A percentile compares a stretch with the other conserved stretches of the same genome.
phyloP scores from a whole-genome alignment of 2,797 vertebrate genomes.

The Poecilia wingei region DNA sequence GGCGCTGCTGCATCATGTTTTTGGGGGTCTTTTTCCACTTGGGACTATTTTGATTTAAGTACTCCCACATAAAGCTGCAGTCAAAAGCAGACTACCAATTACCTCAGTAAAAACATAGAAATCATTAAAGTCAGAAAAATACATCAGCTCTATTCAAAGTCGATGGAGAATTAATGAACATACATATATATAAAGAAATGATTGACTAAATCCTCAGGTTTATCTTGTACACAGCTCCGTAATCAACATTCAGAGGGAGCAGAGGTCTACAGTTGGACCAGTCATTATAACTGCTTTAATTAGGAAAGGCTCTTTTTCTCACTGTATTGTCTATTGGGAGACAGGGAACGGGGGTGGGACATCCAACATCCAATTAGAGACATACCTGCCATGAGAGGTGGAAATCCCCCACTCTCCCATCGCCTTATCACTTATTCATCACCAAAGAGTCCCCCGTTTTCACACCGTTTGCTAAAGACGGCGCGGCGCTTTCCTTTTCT shows the following conservation, averaged over 20 bases:
- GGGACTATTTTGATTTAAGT: conserved; percentile 52
- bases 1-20: conserved; percentile 35
- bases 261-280: conserved; percentile 73
- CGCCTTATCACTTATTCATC: conserved; percentile 48
- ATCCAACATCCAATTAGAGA: conserved; percentile 72
- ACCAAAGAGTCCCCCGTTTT: conserved; percentile 31
- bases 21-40: conserved; percentile 8
- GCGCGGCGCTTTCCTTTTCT: conserved; percentile 9
- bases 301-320: conserved; percentile 58
- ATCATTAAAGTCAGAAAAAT: conserved; percentile 10
- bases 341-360: conserved; percentile 42
- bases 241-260: conserved; percentile 69
- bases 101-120: conserved; percentile 37
- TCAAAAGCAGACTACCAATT: conserved; percentile 50
- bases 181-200: conserved; percentile 27
- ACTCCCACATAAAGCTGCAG: conserved; percentile 50
- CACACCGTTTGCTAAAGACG: conserved; percentile 28
- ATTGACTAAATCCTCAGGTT: conserved; percentile 47
- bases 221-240: conserved; percentile 46
- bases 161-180: conserved; percentile 40
- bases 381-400: conserved; percentile 70
- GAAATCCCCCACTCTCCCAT: conserved; percentile 40
- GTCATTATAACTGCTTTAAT: conserved; percentile 82
- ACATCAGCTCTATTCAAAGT: conserved; percentile 25
- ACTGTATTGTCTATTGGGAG: conserved; percentile 49